Evolutionary conservation across 1,140 invertebrate genomes (phyloP).

Genomic region (Amyelois transitella): DNA sequence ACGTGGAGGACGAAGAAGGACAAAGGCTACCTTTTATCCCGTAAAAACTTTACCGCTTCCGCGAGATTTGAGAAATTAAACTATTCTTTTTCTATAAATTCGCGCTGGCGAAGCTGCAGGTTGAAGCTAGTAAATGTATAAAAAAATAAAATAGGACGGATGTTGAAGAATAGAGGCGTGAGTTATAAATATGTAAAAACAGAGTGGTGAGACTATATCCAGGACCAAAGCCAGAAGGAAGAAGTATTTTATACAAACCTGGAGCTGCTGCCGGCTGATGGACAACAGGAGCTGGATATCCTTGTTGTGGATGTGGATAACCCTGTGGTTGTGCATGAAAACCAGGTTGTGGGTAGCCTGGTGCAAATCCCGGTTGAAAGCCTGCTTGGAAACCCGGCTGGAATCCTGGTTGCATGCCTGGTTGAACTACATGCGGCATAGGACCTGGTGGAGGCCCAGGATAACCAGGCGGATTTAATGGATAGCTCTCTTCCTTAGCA

Average conservation of each 20-base stretch:
- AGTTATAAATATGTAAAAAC: too few species aligned
- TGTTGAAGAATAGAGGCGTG: too few species aligned
- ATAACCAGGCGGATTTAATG: conserved; percentile 43
- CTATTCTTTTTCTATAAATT: too few species aligned
- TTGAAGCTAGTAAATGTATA: too few species aligned
- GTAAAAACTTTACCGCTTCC: too few species aligned
- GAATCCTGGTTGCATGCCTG: conserved; percentile 51
- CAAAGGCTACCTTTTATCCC: too few species aligned
- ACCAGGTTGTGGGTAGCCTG: conserved; percentile 48
- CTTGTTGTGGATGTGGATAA: conserved; percentile 42
- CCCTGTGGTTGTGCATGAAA: conserved; percentile 24
- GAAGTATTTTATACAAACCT: conserved; percentile 24
- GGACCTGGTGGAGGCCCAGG: conserved; percentile 43
- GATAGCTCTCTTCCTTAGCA: conserved; percentile 46
- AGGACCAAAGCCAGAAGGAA: too few species aligned
- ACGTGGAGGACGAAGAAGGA: too few species aligned
- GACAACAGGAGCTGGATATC: conserved; percentile 48
- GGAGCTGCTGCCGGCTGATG: conserved; percentile 54
- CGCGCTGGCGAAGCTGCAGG: too few species aligned
- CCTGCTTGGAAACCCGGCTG: conserved; percentile 49
- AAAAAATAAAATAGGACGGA: too few species aligned
- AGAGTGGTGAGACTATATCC: too few species aligned
- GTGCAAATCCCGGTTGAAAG: conserved; percentile 38
- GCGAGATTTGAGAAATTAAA: too few species aligned
- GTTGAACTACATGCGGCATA: conserved; percentile 44